These are phyloP conservation scores for Mythimna vitellina DNA, from an alignment of 2,888 invertebrate genomes.

Conservation along the genomic window DNA sequence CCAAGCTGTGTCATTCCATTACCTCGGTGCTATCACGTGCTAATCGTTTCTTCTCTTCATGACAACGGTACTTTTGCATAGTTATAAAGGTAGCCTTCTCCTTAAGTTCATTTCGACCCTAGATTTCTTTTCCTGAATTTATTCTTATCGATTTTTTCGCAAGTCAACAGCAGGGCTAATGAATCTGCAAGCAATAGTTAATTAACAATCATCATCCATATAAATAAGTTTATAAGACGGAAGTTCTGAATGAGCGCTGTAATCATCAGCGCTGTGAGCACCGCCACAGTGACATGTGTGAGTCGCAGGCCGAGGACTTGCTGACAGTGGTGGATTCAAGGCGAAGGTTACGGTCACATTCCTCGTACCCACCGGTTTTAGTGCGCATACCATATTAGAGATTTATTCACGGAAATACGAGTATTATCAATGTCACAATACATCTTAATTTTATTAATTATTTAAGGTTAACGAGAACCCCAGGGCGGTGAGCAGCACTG, in stretches of 20 bases:
- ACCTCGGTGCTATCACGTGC: neutral
- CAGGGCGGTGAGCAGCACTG: neutral
- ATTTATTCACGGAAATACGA: slow-evolving; percentile 41
- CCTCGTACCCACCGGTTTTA: slow-evolving; percentile 9
- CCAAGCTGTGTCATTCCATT: neutral
- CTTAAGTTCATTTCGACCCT: too few species aligned
- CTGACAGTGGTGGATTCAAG: neutral
- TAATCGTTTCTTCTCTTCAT: neutral
- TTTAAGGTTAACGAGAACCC: slow-evolving; percentile 10
- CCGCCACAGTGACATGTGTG: neutral
- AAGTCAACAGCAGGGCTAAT: neutral
- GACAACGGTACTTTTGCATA: too few species aligned
- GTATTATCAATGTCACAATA: slow-evolving; percentile 13
- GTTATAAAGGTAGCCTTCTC: too few species aligned
- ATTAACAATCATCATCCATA: too few species aligned
- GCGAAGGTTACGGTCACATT: slow-evolving; percentile 14
- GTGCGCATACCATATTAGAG: slow-evolving; percentile 1
- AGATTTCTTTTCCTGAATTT: too few species aligned
- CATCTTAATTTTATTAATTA: neutral
- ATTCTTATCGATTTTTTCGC: too few species aligned
- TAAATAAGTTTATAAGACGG: too few species aligned
- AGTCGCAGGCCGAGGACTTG: slow-evolving; percentile 3
- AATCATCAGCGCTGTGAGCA: neutral
- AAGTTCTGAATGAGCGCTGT: neutral
- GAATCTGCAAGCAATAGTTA: neutral